Conservation (phyloP, 2,797 vertebrate species). For the Oreortyx pictus region DNA sequence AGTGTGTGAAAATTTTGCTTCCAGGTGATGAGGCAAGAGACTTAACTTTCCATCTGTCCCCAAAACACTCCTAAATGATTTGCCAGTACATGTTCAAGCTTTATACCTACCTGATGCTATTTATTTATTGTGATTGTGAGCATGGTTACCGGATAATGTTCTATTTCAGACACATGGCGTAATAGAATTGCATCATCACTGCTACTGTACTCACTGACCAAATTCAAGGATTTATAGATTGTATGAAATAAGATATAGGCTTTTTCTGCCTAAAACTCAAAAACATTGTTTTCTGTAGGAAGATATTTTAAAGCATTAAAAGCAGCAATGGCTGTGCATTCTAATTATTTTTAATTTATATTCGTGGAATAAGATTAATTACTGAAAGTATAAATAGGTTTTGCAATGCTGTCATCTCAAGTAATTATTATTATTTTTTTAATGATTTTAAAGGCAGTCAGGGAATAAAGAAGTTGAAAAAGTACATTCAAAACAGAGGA, state of each 20-base stretch:
- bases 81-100: background rate
- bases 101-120: background rate
- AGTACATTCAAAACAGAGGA: background rate
- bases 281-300: background rate
- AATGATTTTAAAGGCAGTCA: background rate
- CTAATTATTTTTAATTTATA: background rate
- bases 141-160: background rate
- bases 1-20: conserved; percentile 15
- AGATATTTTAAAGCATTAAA: background rate
- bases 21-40: background rate
- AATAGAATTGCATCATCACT: background rate
- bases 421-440: background rate
- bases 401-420: background rate
- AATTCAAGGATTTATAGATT: background rate
- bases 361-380: background rate
- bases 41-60: background rate
- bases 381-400: background rate
- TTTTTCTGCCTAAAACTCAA: background rate
- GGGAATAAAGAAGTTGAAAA: background rate
- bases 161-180: background rate
- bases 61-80: background rate
- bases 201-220: background rate
- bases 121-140: background rate
- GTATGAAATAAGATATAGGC: background rate
- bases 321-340: background rate